Base-by-base conservation (phyloP, 1,140 invertebrate genomes). In the Andricus grossulariae region DNA sequence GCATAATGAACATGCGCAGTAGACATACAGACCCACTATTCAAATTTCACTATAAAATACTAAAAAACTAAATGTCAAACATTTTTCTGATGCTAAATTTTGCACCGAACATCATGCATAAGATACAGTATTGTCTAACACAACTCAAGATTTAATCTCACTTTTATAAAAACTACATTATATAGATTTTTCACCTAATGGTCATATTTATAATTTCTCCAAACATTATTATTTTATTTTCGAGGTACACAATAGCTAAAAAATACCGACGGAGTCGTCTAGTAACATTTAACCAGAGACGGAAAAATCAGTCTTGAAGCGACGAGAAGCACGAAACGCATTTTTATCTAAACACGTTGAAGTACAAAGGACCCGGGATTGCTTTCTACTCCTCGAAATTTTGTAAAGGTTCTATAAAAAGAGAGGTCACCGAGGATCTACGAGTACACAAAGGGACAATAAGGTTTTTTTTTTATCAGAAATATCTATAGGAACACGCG, bases 281-380 rank as follows among this genome's bases (percentile, higher is more conserved):
- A 66, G 60, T 66, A 66, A 66, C 32, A 66, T 66, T 66, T 66
- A 66, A 66, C 60, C 60, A 66, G 60, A 66, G 60, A 66, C 60
- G 60, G 60, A 39, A 39, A 66, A 66, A 66, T 66, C 60, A 66
- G 60, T 66, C 60, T 66, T 66, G 60, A 66, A 66, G 60, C 60
- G 25, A 66, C 25, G 60, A 45, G 60, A 66, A 66, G 60, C 60
- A 66, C 25, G 12, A 32, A 32, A 66, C 60, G 12, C 60, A 4
- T 19, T 21, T 54, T 54, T 60, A 16, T 45, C 39, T 45, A 10
- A 45, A 45, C 39, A 11, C 39, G 39, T 11, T 45, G 39, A 45
- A 45, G 6, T 45, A 45, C 39, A 45, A 45, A 13, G 57, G 13
- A 39, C 12, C n/a, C 8, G 32, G 16, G 15, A 32, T 13, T 39